Evolutionary conservation across 2,888 invertebrate genomes (phyloP), one percentile per base, ranked within the genome.

Genomic region (Drosophila vallismaia): DNA sequence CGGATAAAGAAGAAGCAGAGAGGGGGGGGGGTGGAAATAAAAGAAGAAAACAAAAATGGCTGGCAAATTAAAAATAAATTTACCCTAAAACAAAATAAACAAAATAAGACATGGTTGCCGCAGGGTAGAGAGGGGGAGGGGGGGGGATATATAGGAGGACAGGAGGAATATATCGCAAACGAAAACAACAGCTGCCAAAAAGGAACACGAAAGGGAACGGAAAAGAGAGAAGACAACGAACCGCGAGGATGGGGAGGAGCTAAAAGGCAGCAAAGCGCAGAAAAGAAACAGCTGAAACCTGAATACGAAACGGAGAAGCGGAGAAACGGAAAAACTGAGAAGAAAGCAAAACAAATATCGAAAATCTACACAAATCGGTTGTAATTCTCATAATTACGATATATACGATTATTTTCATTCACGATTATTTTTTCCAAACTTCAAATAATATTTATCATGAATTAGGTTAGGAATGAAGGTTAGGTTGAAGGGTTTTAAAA

Each of bases 51-150:
- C 45, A 48, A 62, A 60, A 40, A 60, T 62, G 46, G 38, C 38
- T 40, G 38, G 26, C 38, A 48, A 60, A 60, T 60, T 60, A 60
- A 60, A 60, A 60, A 44, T 31, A 31, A 19, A 54, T 54, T 54
- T 54, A 31, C 31, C 31, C 38, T 45, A 26, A 33, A 24, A 28
- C 19, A 60, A 60, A 48, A 59, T 33, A 33, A n/a, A 44, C 31
- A 33, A 26, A 53, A 42, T 24, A 54, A 19, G 24, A 44, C 4
- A 19, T 4, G 2, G 24, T 4, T 9, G 44, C 19, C 24, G 42
- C 8, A 24, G 19, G 44, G 44, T 4, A 7, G 14, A 26, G 29
- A 19, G 19, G 19, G 19, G 19, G 19, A 14, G 14, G 19, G 1
- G 19, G 19, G 19, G 19, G n/a, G n/a, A n/a, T n/a, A 19, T 19